A percentile compares a stretch with the other conserved stretches of the same genome.
Evolutionary conservation across 2,797 vertebrate species (phyloP).

Genomic region (Muscicapa striata): DNA sequence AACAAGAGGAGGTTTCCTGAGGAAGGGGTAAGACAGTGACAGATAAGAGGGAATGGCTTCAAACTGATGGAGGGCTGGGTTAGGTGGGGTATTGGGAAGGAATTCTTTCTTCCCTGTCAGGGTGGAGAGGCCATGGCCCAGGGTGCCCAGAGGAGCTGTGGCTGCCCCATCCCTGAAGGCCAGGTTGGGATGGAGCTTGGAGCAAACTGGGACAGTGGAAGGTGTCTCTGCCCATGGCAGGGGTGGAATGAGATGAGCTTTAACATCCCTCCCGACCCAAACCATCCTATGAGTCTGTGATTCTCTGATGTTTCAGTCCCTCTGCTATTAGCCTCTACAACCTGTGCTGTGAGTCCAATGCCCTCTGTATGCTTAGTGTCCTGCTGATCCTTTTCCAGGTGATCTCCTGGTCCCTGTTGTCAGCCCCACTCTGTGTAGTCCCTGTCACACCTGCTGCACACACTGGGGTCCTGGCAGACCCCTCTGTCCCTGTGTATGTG

Average conservation of each 20-base stretch:
- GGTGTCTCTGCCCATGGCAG: not conserved
- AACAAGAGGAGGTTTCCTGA: not conserved
- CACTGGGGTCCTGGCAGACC: not conserved
- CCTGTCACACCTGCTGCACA: not conserved
- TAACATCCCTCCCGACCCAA: not conserved
- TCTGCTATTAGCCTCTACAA: not conserved
- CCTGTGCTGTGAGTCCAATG: not conserved
- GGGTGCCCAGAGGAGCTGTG: not conserved
- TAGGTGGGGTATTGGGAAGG: not conserved
- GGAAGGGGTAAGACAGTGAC: not conserved
- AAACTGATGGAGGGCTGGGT: too few species aligned
- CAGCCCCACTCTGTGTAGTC: not conserved
- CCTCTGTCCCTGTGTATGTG: rapidly evolving
- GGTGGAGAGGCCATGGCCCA: not conserved
- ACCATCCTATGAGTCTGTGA: not conserved
- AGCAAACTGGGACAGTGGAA: not conserved
- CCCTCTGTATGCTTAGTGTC: rapidly evolving
- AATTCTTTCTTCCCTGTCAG: not conserved
- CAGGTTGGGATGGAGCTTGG: rapidly evolving
- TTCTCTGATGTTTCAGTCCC: not conserved
- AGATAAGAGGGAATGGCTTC: not conserved
- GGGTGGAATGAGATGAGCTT: not conserved
- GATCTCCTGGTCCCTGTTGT: not conserved
- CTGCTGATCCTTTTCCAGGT: not conserved
- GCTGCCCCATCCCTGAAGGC: not conserved